Base-by-base conservation (phyloP, 2,888 invertebrate species). In the Glyphotaelius pellucidus region DNA sequence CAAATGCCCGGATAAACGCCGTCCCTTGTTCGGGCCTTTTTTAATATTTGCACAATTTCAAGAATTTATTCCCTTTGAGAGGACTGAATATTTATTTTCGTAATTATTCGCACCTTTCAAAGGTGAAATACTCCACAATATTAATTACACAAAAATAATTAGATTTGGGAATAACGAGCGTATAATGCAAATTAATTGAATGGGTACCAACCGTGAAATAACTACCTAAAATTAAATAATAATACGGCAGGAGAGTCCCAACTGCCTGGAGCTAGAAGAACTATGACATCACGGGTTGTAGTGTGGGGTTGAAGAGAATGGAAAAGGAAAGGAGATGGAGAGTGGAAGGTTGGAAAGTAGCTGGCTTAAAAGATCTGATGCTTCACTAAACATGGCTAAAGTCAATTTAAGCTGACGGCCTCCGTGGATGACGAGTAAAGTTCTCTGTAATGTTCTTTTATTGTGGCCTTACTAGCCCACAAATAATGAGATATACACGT, bases 41-140 rank as follows among this genome's bases (percentile, higher is more conserved):
- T 52, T 89, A 79, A 79, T 89, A 89, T 89, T 89, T 89, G n/a
- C 32, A n/a, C 88, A 35, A 79, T 89, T 89, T 80, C 32, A 79
- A 35, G 79, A 89, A 89, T 79, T 89, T 30, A 15, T 38, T 81
- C 47, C 81, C 81, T 81, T 81, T 89, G 81, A 90, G 90, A 81
- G 42, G 81, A 80, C 81, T 30, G 80, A 42, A 31, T 81, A 81
- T 90, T 90, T 80, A 80, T 80, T 42, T 80, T 81, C 31, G 42
- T 81, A 81, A 90, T 90, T 81, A 81, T 32, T 47, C 30, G 42
- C 81, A 81, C 90, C 80, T 79, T 89, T 89, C 4, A 25, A 32
- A 86, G 52, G 47, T 86, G 15, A 32, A 67, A 67, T 67, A n/a
- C n/a, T 25, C 25, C 25, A n/a, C 25, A 25, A 67, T 67, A 67